Conservation (phyloP, 2,888 invertebrate species). For the Lasioglossum figueresi region DNA sequence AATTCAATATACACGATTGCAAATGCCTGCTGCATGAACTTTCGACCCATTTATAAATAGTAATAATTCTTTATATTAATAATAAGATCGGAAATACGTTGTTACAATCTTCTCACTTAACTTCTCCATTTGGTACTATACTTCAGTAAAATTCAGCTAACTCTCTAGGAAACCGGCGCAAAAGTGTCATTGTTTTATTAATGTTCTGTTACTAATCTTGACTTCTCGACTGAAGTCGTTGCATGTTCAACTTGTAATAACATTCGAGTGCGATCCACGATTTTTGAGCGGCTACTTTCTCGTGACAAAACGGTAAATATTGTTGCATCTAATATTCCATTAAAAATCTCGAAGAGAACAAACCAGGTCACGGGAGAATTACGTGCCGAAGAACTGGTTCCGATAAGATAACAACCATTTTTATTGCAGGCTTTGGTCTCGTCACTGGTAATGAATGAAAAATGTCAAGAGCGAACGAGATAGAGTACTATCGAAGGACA, state of each 20-base stretch:
- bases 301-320: not conserved
- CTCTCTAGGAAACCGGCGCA: too few species aligned
- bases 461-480: not conserved
- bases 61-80: not conserved
- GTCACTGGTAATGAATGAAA: not conserved
- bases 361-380: not conserved
- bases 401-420: constrained; percentile 11
- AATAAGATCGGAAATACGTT: too few species aligned
- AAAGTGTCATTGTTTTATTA: too few species aligned
- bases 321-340: not conserved
- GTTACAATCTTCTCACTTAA: too few species aligned
- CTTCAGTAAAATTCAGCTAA: too few species aligned
- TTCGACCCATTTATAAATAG: not conserved
- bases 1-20: not conserved
- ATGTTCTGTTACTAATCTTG: too few species aligned
- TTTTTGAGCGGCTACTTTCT: not conserved
- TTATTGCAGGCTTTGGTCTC: not conserved
- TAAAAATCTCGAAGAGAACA: not conserved
- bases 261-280: not conserved
- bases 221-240: too few species aligned
- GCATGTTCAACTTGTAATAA: not conserved
- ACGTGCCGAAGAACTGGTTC: not conserved
- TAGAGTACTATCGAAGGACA: not conserved
- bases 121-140: too few species aligned
- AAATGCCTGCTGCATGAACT: not conserved